phyloP scores from a whole-genome alignment of 2,888 invertebrate genomes.

The Busseola fusca region DNA sequence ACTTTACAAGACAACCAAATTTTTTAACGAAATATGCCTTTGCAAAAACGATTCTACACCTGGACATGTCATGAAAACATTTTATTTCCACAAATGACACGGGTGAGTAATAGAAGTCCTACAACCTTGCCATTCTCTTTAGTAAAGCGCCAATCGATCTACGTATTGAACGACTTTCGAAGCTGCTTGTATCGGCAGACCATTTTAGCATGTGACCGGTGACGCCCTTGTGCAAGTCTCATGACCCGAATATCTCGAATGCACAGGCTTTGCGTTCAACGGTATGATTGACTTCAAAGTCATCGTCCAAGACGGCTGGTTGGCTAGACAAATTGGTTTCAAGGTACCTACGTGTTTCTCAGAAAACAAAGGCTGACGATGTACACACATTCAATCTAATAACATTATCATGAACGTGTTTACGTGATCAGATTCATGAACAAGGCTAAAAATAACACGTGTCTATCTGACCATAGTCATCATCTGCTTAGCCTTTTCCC shows the following conservation, averaged over 20 bases:
- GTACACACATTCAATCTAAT: not conserved
- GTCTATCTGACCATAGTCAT: not conserved
- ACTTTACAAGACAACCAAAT: too few relatives aligned
- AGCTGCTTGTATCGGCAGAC: not conserved
- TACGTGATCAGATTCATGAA: not conserved
- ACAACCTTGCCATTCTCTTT: not conserved
- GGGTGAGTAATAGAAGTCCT: not conserved
- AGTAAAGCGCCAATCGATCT: conserved; percentile 23
- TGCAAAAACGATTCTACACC: not conserved
- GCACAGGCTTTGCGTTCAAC: conserved; percentile 4
- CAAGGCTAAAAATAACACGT: not conserved
- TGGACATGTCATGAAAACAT: not conserved
- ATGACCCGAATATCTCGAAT: not conserved
- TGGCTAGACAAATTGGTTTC: conserved; percentile 29
- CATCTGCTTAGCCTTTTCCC: too few relatives aligned
- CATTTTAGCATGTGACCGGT: not conserved
- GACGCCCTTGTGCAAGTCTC: conserved; percentile 16
- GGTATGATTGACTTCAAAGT: conserved; percentile 18
- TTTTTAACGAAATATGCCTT: too few relatives aligned
- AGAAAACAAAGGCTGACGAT: not conserved
- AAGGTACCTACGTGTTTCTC: not conserved
- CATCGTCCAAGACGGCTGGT: not conserved
- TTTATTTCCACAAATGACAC: not conserved
- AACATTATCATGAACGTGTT: not conserved
- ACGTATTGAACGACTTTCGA: conserved; percentile 14